Evolutionary conservation across 1,140 invertebrate genomes (phyloP), one percentile per base, ranked within the genome.

Genomic region (Drosophila nigrodunni): DNA sequence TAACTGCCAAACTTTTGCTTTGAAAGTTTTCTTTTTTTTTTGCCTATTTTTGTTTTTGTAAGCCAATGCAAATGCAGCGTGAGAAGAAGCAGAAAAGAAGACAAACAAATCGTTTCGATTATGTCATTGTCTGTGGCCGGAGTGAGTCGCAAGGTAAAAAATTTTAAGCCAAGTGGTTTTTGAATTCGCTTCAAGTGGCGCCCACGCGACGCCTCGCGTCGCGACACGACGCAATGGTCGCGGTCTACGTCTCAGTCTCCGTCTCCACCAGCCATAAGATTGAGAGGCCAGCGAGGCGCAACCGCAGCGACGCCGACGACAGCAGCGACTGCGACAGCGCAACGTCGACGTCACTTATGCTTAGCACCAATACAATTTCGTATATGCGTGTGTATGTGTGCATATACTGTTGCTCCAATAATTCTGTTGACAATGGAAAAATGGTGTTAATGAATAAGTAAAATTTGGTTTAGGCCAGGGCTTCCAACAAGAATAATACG

Each of bases 201-300:
- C 82, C 82, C 82, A 86, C 82, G 82, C 82, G 75, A 77, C 58
- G 62, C 55, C 37, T 13, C 54, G 39, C 25, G 25, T 30, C 25
- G 25, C 25, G 25, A 30, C 25, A 30, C 25, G 25, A 30, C 25
- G 6, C 25, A 5, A 30, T 6, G 25, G 25, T 30, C 25, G 3
- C 25, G 3, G 25, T 30, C 25, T 30, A 30, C 25, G 25, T 30
- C 25, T 30, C 25, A 4, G 15, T 25, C 44, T 30, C 25, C 25
- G 15, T 25, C 44, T 30, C 57, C 65, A 47, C 52, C 47, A 68
- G 54, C 41, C 35, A 30, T 6, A 30, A 30, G 61, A 80, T 85
- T 74, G 64, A 79, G 69, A 81, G 72, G 75, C 80, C 58, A 82
- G 73, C 80, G 66, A 81, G 78, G 75, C 68, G 82, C 82, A 86